Base-by-base conservation (phyloP, 2,888 invertebrate genomes). In the Ichneumoninae sp. region DNA sequence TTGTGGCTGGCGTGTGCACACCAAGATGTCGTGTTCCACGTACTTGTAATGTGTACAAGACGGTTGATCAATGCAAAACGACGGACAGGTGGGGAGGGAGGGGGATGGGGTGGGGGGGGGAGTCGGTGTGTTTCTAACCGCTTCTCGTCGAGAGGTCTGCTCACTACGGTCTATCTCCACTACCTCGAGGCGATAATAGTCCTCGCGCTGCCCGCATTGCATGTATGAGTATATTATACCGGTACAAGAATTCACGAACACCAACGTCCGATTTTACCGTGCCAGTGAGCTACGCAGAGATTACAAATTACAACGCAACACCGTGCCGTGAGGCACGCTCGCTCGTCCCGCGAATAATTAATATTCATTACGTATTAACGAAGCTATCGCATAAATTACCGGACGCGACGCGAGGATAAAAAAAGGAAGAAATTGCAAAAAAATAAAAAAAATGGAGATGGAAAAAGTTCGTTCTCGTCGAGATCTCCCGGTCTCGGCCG, bases 341-440 rank as follows among this genome's bases (percentile, higher is more conserved):
- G 88, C 85, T 79, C 87, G 87, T 88, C 90, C 89, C 90, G 89
- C 90, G 90, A 91, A 93, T 92, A 93, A 93, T 93, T 93, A 93
- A 93, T 93, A 93, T 93, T 93, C 92, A 93, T 93, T 91, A 92
- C 91, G 90, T 90, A 92, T 93, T 93, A 93, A 93, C 93, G 91
- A 91, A 93, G 91, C 91, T 89, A 91, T 91, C 90, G 91, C 88
- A 93, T 92, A 92, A 93, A 93, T 93, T 91, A 90, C 86, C 33
- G 57, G 83, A 85, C 85, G 83, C 72, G 87, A 82, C 76, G 70
- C 83, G 60, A 86, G 87, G 83, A 62, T 62, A 85, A 86, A 87
- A 85, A 72, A 69, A 66, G 33, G 36, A 71, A 74, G 69, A 33
- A 62, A 26, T 40, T 22, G 8, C 40, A 40, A 60, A 44, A 65